Base-by-base conservation (phyloP, 1,140 invertebrate genomes). In the Platorchestia sp. region DNA sequence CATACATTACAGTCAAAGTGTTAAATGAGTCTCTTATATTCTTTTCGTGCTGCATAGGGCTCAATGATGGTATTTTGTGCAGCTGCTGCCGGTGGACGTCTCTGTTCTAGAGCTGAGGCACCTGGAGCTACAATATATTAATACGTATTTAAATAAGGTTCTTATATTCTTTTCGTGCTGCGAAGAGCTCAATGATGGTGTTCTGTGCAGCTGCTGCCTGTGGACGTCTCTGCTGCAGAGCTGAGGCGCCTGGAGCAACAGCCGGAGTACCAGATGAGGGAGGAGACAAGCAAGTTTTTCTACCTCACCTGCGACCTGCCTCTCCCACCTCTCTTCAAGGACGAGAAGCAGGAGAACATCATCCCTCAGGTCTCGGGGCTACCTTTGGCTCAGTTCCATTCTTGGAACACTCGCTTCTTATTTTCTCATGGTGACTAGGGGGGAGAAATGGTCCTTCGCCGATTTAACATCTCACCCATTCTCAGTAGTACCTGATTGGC, bases 251-350 rank as follows among this genome's bases (percentile, higher is more conserved):
- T 99, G 51, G 97, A 98, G 95, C 98, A 98, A 22, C 93, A 95
- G 59, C 98, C 99, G 3, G 99, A 99, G 97, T 99, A 99, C 97
- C 98, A 98, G 96, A 99, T 99, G 97, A 98, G 98, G 96, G 98
- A 98, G 53, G 98, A 99, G 27, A 98, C 99, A 96, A 99, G 98
- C 40, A 99, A 99, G 51, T 99, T 99, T 97, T 97, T 99, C 43
- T 99, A 99, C 97, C 97, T 99, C 95, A 99, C 99, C 14, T 99
- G 99, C 97, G 99, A 99, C 97, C 97, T 99, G 93, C 99, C 99
- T 1, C 98, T 99, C 0, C 99, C 99, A 5, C 99, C 99, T 27
- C 97, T 99, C 19, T 99, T 99, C 97, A 99, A 99, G 97, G 99
- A 99, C 97, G 99, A 99, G 97, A 98, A 99, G 96, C 98, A 99